These are phyloP conservation scores for Lottia gigantea DNA, from an alignment of 2,888 invertebrate genomes.

Conservation along the genomic window DNA sequence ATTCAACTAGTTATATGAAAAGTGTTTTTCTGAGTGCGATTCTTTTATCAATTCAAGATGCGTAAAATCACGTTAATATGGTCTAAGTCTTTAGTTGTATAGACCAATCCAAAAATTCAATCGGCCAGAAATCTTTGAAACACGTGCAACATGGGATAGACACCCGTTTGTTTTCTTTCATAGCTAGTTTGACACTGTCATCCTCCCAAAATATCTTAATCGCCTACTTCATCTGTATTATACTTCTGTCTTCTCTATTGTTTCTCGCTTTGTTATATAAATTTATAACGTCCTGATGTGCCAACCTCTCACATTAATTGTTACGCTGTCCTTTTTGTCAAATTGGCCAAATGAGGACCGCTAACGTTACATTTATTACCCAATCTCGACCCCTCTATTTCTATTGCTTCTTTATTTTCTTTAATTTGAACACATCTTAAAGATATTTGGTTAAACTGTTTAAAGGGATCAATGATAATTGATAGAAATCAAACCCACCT, in stretches of 20 bases:
- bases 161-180: slow-evolving; percentile 1
- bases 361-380: not conserved
- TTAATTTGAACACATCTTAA: not conserved
- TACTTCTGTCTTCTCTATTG: too few species aligned
- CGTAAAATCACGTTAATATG: slow-evolving; percentile 6
- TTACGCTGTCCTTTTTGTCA: not conserved
- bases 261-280: not conserved
- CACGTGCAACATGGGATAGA: slow-evolving; percentile 9
- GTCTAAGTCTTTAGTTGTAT: not conserved
- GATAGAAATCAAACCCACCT: not conserved
- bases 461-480: slow-evolving; percentile 1
- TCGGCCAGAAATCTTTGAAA: not conserved
- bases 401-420: too few species aligned
- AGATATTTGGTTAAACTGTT: not conserved
- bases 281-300: not conserved
- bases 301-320: slow-evolving; percentile 3
- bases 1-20: not conserved
- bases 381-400: not conserved
- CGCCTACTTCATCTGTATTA: too few species aligned
- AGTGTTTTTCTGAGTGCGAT: slow-evolving; percentile 1
- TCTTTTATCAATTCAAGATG: slow-evolving; percentile 6
- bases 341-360: not conserved
- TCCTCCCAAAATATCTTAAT: not conserved
- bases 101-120: slow-evolving; percentile 1
- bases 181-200: slow-evolving; percentile 10